Evolutionary conservation across 2,888 invertebrate species (phyloP), one percentile per base, ranked within the genome.

Genomic region (Pollenia angustigena): DNA sequence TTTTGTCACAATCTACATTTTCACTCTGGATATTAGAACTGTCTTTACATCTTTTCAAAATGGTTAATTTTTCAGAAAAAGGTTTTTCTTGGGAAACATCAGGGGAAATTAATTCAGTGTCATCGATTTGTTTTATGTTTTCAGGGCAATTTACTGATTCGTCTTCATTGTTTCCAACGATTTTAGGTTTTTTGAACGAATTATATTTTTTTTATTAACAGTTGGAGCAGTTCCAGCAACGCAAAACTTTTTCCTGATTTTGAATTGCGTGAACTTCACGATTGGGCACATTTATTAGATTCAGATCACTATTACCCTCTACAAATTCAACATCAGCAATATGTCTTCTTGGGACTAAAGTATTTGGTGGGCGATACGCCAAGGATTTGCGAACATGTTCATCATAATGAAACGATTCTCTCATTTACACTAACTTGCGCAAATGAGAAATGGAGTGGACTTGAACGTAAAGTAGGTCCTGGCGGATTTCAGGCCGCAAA

Each of bases 401-500:
- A 32, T 78, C 66, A 32, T 40, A 46, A 1, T 82, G 62, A 40
- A 85, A 72, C 4, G 42, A 16, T 60, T 81, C 85, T n/a, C 85
- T 66, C 62, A 60, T 85, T 52, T 78, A 60, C 14, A 81, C 81
- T 42, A 81, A 46, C 9, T 85, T 76, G 3, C 85, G 71, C 12
- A 85, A 48, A 44, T 85, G 81, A 40, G 76, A 76, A n/a, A 85
- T 66, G 0, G 85, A 81, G 4, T 44, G 14, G 9, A 85, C 69
- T 2, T 23, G 58, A 6, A 85, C 64, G 14, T 78, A 85, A 3
- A 81, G 48, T 0, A 85, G 18, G 1, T 85, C 85, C 10, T 85
- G 85, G 7, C 85, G 62, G 10, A 81, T 78, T 16, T 76, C 62
- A 4, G 69, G 75, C 7, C 66, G 44, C 14, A 78, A 18, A 56